phyloP scores from a whole-genome alignment of 23 tunicate species.

The Botrylloides violaceus region DNA sequence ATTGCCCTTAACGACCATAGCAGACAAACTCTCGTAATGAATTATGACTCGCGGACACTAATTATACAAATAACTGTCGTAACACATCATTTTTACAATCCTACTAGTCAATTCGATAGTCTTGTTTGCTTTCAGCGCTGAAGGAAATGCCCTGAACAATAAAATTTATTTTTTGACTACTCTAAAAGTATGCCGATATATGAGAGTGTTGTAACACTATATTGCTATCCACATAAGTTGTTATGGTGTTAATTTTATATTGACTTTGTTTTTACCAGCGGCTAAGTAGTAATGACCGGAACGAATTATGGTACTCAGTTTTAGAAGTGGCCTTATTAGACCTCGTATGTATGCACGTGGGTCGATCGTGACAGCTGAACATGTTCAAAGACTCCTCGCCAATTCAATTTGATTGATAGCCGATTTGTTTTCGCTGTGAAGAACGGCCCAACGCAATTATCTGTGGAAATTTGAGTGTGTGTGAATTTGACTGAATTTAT shows the following conservation, averaged over 20 bases:
- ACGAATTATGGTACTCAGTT: background rate
- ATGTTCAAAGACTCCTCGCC: no score
- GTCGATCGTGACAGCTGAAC: no score
- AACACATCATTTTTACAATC: background rate
- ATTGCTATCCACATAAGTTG: background rate
- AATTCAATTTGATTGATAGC: no score
- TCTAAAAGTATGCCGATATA: background rate
- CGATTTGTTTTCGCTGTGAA: no score
- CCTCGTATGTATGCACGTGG: no score
- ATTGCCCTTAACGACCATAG: background rate
- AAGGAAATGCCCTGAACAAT: background rate
- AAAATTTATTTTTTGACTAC: background rate
- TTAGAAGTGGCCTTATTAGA: background rate
- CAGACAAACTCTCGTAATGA: background rate
- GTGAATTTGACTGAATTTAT: no score
- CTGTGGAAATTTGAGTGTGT: no score
- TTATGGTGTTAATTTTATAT: constrained; percentile 1
- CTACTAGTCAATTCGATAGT: background rate
- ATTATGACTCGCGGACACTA: background rate
- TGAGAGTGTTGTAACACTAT: background rate
- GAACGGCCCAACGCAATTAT: no score
- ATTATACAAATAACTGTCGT: background rate
- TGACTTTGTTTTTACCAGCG: constrained; percentile 16
- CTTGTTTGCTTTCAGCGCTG: background rate
- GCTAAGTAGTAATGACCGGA: constrained; percentile 1